Percentiles rank a stretch among this genome's conserved stretches.
These are phyloP conservation scores for Cephus runcator DNA, from an alignment of 2,888 invertebrate genomes.

Conservation along the genomic window DNA sequence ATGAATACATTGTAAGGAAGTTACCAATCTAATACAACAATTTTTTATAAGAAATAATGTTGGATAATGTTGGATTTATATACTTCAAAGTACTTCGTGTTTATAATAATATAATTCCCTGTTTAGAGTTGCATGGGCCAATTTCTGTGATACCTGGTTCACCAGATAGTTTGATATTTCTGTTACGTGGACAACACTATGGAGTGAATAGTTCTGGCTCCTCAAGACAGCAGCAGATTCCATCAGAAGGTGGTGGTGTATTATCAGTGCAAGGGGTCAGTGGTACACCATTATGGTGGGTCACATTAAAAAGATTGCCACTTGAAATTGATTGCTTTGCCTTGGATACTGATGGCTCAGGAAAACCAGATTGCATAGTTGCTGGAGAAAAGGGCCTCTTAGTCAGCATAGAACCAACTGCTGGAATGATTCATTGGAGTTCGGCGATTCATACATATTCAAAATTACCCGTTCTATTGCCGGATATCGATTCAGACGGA, in stretches of 20 bases:
- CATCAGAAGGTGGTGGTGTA: slow-evolving; percentile 73
- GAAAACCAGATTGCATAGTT: slow-evolving; percentile 79
- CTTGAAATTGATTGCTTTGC: slow-evolving; percentile 79
- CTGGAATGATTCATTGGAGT: slow-evolving; percentile 70
- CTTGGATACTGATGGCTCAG: slow-evolving; percentile 79
- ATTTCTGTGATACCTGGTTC: slow-evolving; percentile 52
- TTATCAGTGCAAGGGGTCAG: slow-evolving; percentile 76
- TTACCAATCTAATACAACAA: neutral
- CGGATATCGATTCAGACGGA: slow-evolving; percentile 79
- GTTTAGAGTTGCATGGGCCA: slow-evolving; percentile 58
- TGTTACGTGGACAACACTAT: slow-evolving; percentile 72
- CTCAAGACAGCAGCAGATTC: slow-evolving; percentile 51
- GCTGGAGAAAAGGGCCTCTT: slow-evolving; percentile 76
- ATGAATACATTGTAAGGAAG: neutral
- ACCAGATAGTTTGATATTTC: slow-evolving; percentile 74
- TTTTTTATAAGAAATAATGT: too few relatives aligned
- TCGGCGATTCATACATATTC: slow-evolving; percentile 72
- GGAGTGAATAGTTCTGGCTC: slow-evolving; percentile 36
- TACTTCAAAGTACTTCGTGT: too few relatives aligned
- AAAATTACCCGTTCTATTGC: slow-evolving; percentile 77
- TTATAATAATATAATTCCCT: slow-evolving; percentile 20
- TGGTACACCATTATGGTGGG: slow-evolving; percentile 81
- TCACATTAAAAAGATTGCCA: slow-evolving; percentile 76
- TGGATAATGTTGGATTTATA: too few relatives aligned
- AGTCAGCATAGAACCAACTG: slow-evolving; percentile 71